Base-by-base conservation (phyloP, 2,888 invertebrate species). In the Acronicta alni region DNA sequence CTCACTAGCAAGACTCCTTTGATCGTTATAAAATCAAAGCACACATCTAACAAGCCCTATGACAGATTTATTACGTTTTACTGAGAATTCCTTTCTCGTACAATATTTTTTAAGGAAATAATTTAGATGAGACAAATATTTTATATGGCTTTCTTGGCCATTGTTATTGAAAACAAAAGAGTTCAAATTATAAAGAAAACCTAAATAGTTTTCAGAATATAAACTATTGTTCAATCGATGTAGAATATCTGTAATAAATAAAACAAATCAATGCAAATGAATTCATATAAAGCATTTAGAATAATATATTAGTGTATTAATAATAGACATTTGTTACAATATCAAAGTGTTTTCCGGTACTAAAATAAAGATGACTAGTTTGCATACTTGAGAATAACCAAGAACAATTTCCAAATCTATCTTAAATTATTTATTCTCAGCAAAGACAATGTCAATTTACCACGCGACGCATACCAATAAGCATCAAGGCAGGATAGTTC, bases 21-120 rank as follows among this genome's bases (percentile, higher is more conserved):
- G 93, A 93, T 92, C 92, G 87, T 80, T 70, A 72, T 79, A 80
- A 83, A 89, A 89, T 90, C 89, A 90, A 92, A 92, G 89, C 87
- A 81, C 76, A 77, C 83, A 82, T 79, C 88, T 92, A 91, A 92
- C 91, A 89, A 90, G 89, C 82, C 79, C 84, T 87, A 88, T 86
- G 92, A 91, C 91, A 91, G 91, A 92, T 93, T 92, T 93, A 93
- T 91, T 79, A 74, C 83, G 67, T 80, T 67, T 83, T 80, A 86
- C 85, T 79, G 88, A 88, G 87, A 89, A 88, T 84, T 84, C 79
- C 80, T 77, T 75, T 71, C 76, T 72, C 77, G 83, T 79, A 76
- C 39, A 59, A 78, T 77, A 83, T 81, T 86, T 86, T 86, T 89
- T 80, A 77, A 77, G 79, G 79, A 79, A 80, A 75, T 78, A 80